phyloP scores from a whole-genome alignment of 1,140 invertebrate genomes.

The Scylla paramamosain region DNA sequence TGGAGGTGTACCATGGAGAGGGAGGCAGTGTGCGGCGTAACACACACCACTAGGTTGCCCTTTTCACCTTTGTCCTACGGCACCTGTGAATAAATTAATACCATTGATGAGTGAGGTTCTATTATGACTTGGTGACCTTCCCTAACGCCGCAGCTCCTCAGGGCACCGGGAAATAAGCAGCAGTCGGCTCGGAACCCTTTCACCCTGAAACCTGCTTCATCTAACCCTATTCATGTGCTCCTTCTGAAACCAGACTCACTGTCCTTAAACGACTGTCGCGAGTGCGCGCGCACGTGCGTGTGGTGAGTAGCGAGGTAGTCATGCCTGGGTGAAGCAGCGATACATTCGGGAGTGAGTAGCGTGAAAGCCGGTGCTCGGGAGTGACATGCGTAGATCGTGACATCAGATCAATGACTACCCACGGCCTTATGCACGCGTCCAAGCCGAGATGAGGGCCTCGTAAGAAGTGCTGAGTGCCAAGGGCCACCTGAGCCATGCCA shows the following conservation, averaged over 20 bases:
- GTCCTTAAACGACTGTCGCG: neutral
- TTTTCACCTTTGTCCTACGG: neutral
- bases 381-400: slow-evolving; percentile 45
- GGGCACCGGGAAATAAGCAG: neutral
- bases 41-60: neutral
- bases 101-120: neutral
- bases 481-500: slow-evolving; percentile 51
- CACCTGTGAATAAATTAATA: neutral
- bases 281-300: neutral
- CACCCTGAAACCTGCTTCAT: neutral
- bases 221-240: too few species aligned
- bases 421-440: neutral
- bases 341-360: neutral
- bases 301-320: neutral
- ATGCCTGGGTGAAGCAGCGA: slow-evolving; percentile 11
- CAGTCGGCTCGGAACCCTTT: neutral
- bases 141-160: neutral
- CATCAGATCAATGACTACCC: neutral
- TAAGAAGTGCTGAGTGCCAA: slow-evolving; percentile 44
- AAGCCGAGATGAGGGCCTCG: neutral
- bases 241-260: neutral
- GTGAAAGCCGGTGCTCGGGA: neutral
- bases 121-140: neutral
- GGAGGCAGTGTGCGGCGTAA: neutral
- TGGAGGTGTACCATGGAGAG: neutral